These are phyloP conservation scores for Opisthograptis luteolata DNA, from an alignment of 2,888 invertebrate species.

Conservation along the genomic window DNA sequence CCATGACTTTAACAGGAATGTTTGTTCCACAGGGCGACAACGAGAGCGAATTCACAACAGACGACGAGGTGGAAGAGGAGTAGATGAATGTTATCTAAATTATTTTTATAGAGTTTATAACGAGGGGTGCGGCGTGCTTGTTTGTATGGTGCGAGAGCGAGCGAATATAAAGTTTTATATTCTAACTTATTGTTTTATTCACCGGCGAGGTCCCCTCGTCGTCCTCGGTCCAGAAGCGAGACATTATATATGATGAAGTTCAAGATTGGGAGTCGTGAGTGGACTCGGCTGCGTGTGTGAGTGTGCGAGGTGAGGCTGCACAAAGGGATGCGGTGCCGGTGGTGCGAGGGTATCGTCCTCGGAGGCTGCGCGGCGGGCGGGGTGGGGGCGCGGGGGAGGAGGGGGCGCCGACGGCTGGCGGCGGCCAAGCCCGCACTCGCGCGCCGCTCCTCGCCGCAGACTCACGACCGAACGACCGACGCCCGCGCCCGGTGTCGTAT, in stretches of 20 bases:
- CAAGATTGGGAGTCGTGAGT: conserved; percentile 26
- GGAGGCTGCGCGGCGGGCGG: conserved; percentile 43
- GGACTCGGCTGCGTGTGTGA: conserved; percentile 31
- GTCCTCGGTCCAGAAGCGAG: neutral
- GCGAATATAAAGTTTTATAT: conserved; percentile 80
- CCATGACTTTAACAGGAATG: neutral
- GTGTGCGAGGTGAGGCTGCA: conserved; percentile 37
- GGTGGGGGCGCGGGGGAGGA: conserved; percentile 27
- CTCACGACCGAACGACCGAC: conserved; percentile 74
- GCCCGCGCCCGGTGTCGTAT: conserved; percentile 81
- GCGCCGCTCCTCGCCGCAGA: conserved; percentile 66
- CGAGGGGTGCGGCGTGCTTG: conserved; percentile 56
- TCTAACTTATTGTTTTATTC: conserved; percentile 50
- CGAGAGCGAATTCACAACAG: conserved; percentile 87
- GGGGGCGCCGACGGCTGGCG: conserved; percentile 51
- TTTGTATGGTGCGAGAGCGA: conserved; percentile 68
- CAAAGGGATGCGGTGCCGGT: conserved; percentile 40
- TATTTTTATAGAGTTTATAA: conserved; percentile 83
- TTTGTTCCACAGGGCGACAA: conserved; percentile 77
- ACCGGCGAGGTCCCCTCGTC: neutral
- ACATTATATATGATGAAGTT: conserved; percentile 13
- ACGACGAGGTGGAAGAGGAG: conserved; percentile 86
- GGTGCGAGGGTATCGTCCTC: conserved; percentile 73
- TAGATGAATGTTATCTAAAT: conserved; percentile 67
- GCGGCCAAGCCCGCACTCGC: conserved; percentile 70